phyloP scores from a whole-genome alignment of 1,140 invertebrate species.

The Neuroterus valhalla region DNA sequence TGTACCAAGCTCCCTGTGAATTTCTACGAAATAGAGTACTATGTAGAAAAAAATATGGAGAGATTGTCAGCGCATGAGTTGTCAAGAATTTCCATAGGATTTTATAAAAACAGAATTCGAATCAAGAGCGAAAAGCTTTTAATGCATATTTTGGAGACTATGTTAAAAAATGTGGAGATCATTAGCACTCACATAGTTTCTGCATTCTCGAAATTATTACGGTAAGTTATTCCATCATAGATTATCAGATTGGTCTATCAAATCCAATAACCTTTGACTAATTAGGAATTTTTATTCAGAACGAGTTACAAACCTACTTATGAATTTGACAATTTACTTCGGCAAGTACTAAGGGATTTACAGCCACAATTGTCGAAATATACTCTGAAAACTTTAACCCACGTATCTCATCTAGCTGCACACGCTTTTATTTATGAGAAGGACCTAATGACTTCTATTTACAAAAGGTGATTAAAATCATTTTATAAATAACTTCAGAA shows the following conservation, averaged over 20 bases:
- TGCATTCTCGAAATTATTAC: not conserved
- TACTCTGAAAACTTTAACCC: not conserved
- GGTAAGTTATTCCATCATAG: not conserved
- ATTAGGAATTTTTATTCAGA: not conserved
- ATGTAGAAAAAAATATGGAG: not conserved
- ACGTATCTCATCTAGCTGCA: not conserved
- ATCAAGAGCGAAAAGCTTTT: not conserved
- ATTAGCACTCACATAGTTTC: not conserved
- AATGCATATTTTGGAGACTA: not conserved
- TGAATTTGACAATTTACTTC: not conserved
- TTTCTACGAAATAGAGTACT: not conserved
- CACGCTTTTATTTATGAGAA: not conserved
- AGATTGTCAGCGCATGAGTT: not conserved
- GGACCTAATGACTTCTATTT: not conserved
- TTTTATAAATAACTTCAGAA: not conserved
- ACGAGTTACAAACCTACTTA: not conserved
- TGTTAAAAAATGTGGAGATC: not conserved
- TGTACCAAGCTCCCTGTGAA: not conserved
- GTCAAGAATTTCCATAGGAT: too few relatives aligned
- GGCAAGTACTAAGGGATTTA: not conserved
- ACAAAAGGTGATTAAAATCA: not conserved
- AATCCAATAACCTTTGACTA: not conserved
- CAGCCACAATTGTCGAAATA: not conserved
- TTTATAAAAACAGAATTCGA: not conserved
- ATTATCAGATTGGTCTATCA: not conserved